Evolutionary conservation across 2,888 invertebrate genomes (phyloP), one percentile per base, ranked within the genome.

Genomic region (Eledone cirrhosa): DNA sequence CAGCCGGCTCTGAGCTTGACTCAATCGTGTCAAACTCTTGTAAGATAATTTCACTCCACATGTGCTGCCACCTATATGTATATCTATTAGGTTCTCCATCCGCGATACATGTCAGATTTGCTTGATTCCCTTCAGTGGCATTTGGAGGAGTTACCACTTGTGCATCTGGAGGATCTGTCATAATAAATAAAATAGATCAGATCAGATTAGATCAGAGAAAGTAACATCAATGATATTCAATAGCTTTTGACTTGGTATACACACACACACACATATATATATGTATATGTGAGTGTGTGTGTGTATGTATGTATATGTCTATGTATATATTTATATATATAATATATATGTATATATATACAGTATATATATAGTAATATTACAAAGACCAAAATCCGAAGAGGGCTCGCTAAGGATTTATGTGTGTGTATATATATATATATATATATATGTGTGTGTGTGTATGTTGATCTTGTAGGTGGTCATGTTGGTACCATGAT

Each of bases 11-110:
- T 27, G 76, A 29, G 47, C 41, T 48, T 33, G 29, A 27, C 48
- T 29, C 76, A 76, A 29, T 16, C 16, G 13, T 48, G 41, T 33
- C 29, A 48, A 76, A 76, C 48, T 76, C 76, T n/a, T 48, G 76
- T 47, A 76, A n/a, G 48, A 76, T 48, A n/a, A 48, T 76, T 29
- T 48, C 76, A 29, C 76, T 24, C 76, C 76, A 76, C 24, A n/a
- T n/a, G 27, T 76, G 76, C 47, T 76, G 76, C 76, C 76, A 76
- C 48, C 27, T 76, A 48, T 48, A 76, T 5, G 76, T 48, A 27
- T 48, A 76, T 41, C 29, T 48, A 29, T 27, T 27, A 48, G 76
- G 76, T 76, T 48, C 29, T 47, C 76, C 76, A 48, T 76, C 48
- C 19, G 76, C 76, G 47, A 47, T 16, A 19, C 76, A 76, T 8